Conservation (phyloP, 1,140 invertebrate genomes). For the Pseudomyrmex pallidus region DNA sequence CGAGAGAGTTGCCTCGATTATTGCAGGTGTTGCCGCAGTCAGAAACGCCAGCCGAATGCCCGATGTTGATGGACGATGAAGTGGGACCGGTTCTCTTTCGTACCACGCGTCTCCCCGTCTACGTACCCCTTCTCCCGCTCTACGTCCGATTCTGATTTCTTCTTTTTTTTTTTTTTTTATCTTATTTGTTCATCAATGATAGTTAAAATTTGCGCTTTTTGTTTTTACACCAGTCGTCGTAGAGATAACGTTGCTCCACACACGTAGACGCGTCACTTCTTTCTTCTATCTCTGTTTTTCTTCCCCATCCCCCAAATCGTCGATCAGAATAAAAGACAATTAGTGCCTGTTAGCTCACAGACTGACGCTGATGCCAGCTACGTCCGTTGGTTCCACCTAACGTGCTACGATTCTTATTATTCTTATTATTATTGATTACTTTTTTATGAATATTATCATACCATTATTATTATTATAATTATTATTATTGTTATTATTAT, state of each 20-base stretch:
- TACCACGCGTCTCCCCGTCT: conserved; percentile 13
- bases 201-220: conserved; percentile 44
- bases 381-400: conserved; percentile 48
- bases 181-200: conserved; percentile 26
- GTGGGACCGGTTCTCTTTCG: conserved; percentile 65
- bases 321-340: conserved; percentile 51
- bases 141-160: conserved; percentile 47
- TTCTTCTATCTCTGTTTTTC: background rate
- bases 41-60: conserved; percentile 67
- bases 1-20: conserved; percentile 65
- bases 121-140: background rate
- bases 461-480: background rate
- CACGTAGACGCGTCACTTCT: conserved; percentile 24
- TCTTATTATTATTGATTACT: conserved; percentile 38
- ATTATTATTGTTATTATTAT: conserved; percentile 8
- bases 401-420: conserved; percentile 51
- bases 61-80: conserved; percentile 65
- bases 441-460: conserved; percentile 44
- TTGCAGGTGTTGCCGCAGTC: conserved; percentile 71
- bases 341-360: conserved; percentile 61
- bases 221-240: conserved; percentile 33
- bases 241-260: conserved; percentile 10
- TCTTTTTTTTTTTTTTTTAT: no score
- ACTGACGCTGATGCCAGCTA: conserved; percentile 56
- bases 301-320: conserved; percentile 5